These are phyloP conservation scores for Melanchra persicariae DNA, from an alignment of 2,888 invertebrate species.

Conservation along the genomic window DNA sequence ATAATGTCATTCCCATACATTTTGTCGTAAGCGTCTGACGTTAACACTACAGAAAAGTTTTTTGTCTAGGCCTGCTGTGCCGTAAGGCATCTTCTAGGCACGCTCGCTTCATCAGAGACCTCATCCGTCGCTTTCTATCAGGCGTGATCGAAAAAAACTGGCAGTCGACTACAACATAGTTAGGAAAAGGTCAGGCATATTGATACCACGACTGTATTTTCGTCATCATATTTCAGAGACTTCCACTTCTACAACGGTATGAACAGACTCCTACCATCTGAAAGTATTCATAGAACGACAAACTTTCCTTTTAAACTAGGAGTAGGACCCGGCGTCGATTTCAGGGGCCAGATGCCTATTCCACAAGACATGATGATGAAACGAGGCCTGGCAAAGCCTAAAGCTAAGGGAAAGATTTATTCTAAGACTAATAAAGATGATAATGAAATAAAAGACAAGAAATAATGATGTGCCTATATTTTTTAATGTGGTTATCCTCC, in stretches of 20 bases:
- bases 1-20: too few relatives aligned
- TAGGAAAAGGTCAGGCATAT: too few relatives aligned
- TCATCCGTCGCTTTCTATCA: too few relatives aligned
- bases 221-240: slow-evolving; percentile 61
- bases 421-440: neutral
- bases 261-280: slow-evolving; percentile 62
- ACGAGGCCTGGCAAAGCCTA: slow-evolving; percentile 34
- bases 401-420: neutral
- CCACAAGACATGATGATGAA: slow-evolving; percentile 70
- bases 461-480: neutral
- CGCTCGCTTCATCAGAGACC: too few relatives aligned
- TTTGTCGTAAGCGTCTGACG: too few relatives aligned
- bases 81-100: too few relatives aligned
- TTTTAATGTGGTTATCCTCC: neutral
- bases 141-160: too few relatives aligned
- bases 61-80: too few relatives aligned
- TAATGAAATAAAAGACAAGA: neutral
- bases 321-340: slow-evolving; percentile 71
- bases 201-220: neutral
- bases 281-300: slow-evolving; percentile 65
- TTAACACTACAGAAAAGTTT: too few relatives aligned
- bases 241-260: slow-evolving; percentile 68
- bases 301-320: slow-evolving; percentile 69
- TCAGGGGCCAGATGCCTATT: slow-evolving; percentile 69
- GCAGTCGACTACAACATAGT: too few relatives aligned